phyloP scores from a whole-genome alignment of 2,113 vertebrate species.

The Siniperca knerii region DNA sequence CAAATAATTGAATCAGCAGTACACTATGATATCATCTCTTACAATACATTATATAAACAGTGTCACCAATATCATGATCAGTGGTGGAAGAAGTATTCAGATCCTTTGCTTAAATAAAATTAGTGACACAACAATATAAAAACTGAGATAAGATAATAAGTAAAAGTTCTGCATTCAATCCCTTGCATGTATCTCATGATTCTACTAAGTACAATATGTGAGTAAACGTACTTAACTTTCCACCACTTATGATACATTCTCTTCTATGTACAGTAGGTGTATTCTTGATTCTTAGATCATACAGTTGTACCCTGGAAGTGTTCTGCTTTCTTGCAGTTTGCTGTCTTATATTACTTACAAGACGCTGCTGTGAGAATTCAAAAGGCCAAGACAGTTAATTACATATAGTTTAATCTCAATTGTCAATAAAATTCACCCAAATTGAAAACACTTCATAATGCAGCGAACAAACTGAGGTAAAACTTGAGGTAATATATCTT shows the following conservation, averaged over 20 bases:
- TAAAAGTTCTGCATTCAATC: not conserved
- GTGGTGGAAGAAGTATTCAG: not conserved
- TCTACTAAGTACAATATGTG: too few relatives aligned
- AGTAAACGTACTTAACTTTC: not conserved
- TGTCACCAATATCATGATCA: not conserved
- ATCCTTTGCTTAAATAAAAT: not conserved
- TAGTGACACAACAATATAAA: not conserved
- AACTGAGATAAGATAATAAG: not conserved
- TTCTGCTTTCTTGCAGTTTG: not conserved
- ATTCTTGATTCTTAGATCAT: not conserved
- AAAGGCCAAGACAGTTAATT: not conserved
- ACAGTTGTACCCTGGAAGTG: not conserved
- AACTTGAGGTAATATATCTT: conserved; percentile 2
- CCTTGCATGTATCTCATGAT: not conserved
- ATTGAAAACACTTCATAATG: not conserved
- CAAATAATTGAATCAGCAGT: conserved; percentile 2
- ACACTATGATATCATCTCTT: not conserved
- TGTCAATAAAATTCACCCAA: not conserved
- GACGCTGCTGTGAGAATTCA: not conserved
- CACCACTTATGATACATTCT: not conserved
- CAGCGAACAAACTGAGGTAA: not conserved
- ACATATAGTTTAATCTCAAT: not conserved
- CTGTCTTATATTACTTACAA: not conserved
- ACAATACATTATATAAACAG: not conserved
- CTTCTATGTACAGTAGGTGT: not conserved